Evolutionary conservation across 2,797 vertebrate genomes (phyloP).

Genomic region (Brachymystax lenok): DNA sequence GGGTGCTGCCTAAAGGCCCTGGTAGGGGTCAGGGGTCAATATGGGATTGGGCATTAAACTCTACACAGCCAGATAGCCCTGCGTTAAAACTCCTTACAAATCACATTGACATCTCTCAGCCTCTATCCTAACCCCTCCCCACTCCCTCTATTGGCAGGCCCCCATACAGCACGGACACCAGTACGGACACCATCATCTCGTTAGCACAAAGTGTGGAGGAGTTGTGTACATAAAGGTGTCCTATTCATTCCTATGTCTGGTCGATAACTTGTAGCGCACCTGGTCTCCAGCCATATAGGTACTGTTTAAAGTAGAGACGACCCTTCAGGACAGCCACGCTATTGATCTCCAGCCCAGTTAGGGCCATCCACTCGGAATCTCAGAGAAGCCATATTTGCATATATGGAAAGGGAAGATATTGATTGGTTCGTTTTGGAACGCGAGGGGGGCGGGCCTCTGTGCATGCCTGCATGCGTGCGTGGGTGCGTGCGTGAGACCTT

Average conservation of each 20-base stretch:
- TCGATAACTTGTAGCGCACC: background rate
- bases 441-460: no score
- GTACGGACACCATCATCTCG: background rate
- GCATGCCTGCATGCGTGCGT: no score
- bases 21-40: background rate
- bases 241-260: background rate
- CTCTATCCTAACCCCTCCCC: background rate
- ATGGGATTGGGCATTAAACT: background rate
- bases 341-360: conserved; percentile 11
- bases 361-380: background rate
- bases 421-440: background rate
- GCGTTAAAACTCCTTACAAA: background rate
- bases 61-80: background rate
- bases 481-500: background rate
- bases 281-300: background rate
- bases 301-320: background rate
- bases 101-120: background rate
- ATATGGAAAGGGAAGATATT: background rate
- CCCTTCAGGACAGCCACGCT: background rate
- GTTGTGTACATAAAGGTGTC: background rate
- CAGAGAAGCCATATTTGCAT: conserved; percentile 11
- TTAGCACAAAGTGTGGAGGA: background rate
- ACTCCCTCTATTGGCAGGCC: background rate
- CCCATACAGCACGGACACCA: background rate
- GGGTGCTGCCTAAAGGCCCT: background rate